phyloP scores from a whole-genome alignment of 2,888 invertebrate genomes.

The Eupithecia inturbata region DNA sequence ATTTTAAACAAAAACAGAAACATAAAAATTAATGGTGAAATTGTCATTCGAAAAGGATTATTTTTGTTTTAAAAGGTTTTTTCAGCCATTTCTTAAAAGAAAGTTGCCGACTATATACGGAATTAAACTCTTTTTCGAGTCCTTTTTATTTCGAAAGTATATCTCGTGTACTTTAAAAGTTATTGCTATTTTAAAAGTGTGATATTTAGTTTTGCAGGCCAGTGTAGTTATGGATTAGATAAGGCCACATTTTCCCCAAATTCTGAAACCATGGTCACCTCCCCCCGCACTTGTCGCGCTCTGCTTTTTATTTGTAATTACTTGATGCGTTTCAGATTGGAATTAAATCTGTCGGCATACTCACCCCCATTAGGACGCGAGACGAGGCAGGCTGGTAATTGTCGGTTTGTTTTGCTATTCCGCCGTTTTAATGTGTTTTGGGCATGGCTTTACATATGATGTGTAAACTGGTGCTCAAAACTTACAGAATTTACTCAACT shows the following conservation, averaged over 20 bases:
- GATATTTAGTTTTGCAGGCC: too few relatives aligned
- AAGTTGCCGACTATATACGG: too few relatives aligned
- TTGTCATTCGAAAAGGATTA: too few relatives aligned
- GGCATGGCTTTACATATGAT: not conserved
- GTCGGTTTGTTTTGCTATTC: constrained; percentile 19
- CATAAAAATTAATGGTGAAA: too few relatives aligned
- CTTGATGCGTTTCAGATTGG: constrained; percentile 79
- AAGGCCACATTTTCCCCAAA: not conserved
- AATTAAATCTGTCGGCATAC: constrained; percentile 71
- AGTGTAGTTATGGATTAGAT: too few relatives aligned
- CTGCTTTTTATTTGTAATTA: constrained; percentile 76
- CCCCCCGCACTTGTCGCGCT: constrained; percentile 61
- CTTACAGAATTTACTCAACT: not conserved
- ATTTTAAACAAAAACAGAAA: too few relatives aligned
- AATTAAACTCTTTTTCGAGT: too few relatives aligned
- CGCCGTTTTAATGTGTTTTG: constrained; percentile 3
- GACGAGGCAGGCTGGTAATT: constrained; percentile 41
- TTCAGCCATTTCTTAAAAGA: too few relatives aligned
- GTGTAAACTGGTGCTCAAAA: not conserved
- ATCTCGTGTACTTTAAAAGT: too few relatives aligned
- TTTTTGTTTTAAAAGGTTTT: too few relatives aligned
- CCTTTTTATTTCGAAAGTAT: too few relatives aligned
- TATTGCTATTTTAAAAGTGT: too few relatives aligned
- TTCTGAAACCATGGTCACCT: constrained; percentile 47
- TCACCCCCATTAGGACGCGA: constrained; percentile 54